These are phyloP conservation scores for Pteronura brasiliensis DNA, from an alignment of 2,113 vertebrate genomes.

Conservation along the genomic window DNA sequence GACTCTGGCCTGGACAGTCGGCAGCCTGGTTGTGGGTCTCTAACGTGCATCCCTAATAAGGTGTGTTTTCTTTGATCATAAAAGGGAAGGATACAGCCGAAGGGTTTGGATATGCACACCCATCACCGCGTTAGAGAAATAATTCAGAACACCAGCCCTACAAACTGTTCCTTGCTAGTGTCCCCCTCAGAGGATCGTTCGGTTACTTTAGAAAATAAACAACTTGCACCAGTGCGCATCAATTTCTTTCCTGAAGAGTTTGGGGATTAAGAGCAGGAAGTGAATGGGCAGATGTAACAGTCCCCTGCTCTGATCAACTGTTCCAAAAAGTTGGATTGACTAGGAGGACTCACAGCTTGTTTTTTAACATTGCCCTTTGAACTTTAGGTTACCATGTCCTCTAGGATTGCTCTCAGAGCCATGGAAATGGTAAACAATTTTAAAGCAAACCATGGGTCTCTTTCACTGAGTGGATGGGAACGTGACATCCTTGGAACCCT, in stretches of 20 bases:
- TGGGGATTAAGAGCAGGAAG: not conserved
- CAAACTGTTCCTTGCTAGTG: accelerated
- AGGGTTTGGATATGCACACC: not conserved
- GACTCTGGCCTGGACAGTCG: not conserved
- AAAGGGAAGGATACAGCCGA: not conserved
- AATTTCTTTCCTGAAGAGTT: not conserved
- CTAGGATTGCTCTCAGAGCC: not conserved
- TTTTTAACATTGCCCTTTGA: not conserved
- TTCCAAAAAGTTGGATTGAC: not conserved
- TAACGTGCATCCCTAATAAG: not conserved
- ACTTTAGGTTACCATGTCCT: not conserved
- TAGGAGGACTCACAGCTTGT: not conserved
- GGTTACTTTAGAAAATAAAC: not conserved
- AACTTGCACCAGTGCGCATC: not conserved
- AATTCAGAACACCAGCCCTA: not conserved
- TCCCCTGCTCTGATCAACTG: not conserved
- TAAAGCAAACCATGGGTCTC: not conserved
- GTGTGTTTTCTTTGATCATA: not conserved
- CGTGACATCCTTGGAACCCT: not conserved
- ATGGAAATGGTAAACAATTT: not conserved
- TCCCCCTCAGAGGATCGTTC: not conserved
- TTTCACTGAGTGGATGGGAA: not conserved
- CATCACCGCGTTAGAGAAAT: not conserved
- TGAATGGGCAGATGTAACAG: not conserved
- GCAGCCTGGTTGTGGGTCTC: not conserved